These are phyloP conservation scores for Cheilosia urbana DNA, from an alignment of 2,888 invertebrate genomes.

Conservation along the genomic window DNA sequence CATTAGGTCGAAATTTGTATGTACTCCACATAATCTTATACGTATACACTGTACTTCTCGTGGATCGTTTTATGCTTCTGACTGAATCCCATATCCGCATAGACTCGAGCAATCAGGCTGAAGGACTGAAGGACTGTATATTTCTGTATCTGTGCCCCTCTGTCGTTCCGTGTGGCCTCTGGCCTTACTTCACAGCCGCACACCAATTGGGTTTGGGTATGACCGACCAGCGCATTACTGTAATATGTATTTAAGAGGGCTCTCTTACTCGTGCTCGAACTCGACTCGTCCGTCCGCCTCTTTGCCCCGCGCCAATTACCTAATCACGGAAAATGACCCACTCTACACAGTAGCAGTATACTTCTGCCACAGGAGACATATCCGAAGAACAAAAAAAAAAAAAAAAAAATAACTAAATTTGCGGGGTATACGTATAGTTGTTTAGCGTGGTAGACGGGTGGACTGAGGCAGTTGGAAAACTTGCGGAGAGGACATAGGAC, in stretches of 20 bases:
- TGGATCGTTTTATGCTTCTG: slow-evolving; percentile 42
- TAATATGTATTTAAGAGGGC: slow-evolving; percentile 70
- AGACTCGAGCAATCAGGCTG: slow-evolving; percentile 62
- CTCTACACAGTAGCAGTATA: slow-evolving; percentile 38
- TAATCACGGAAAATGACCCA: slow-evolving; percentile 67
- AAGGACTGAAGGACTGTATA: slow-evolving; percentile 52
- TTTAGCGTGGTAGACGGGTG: neutral
- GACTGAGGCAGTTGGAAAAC: slow-evolving; percentile 30
- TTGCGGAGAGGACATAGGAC: slow-evolving; percentile 33
- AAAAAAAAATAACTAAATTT: slow-evolving; percentile 13
- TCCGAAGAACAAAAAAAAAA: slow-evolving; percentile 35
- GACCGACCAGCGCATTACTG: slow-evolving; percentile 71
- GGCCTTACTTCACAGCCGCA: slow-evolving; percentile 49
- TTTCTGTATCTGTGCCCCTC: slow-evolving; percentile 25
- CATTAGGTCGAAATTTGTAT: slow-evolving; percentile 68
- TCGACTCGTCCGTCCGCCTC: slow-evolving; percentile 6
- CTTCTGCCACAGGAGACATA: slow-evolving; percentile 63
- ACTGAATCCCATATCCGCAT: slow-evolving; percentile 52
- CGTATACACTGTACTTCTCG: slow-evolving; percentile 8
- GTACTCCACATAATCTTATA: slow-evolving; percentile 54
- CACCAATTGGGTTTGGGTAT: slow-evolving; percentile 64
- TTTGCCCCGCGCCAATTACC: slow-evolving; percentile 64
- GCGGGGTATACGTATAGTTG: neutral
- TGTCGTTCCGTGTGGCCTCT: slow-evolving; percentile 31
- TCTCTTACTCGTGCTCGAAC: slow-evolving; percentile 28